A percentile compares a stretch with the other conserved stretches of the same genome.
Conservation (phyloP, 1,140 invertebrate species). For the Cataglyphis hispanica region DNA sequence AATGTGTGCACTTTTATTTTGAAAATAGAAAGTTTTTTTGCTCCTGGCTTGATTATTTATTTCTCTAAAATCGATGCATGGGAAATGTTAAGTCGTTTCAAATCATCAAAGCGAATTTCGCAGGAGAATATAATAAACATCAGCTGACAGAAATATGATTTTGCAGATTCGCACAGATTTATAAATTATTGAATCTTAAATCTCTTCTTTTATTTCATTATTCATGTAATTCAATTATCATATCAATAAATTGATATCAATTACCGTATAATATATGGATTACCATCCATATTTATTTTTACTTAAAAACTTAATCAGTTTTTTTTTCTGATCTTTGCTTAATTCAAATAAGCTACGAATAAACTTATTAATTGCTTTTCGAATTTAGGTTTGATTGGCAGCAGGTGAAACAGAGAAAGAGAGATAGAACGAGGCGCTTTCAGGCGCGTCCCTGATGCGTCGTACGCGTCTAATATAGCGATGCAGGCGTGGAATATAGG, state of each 20-base stretch:
- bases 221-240: background rate
- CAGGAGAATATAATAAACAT: background rate
- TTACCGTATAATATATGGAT: no score
- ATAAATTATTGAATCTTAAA: background rate
- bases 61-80: background rate
- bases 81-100: background rate
- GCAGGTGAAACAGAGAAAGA: slow-evolving; percentile 46
- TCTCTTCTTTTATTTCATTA: slow-evolving; percentile 2
- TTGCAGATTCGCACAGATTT: background rate
- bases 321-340: background rate
- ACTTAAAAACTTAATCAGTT: background rate
- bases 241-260: background rate
- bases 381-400: slow-evolving; percentile 59
- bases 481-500: slow-evolving; percentile 80
- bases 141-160: background rate
- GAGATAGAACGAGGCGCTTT: slow-evolving; percentile 22
- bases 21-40: background rate
- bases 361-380: slow-evolving; percentile 29
- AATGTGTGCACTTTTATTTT: background rate
- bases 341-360: background rate
- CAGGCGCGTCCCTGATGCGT: slow-evolving; percentile 74
- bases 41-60: background rate
- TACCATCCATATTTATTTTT: background rate
- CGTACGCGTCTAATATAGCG: slow-evolving; percentile 78
- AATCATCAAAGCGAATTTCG: background rate